These are phyloP conservation scores for Magallana nippona DNA, from an alignment of 2,888 invertebrate species.

Conservation along the genomic window DNA sequence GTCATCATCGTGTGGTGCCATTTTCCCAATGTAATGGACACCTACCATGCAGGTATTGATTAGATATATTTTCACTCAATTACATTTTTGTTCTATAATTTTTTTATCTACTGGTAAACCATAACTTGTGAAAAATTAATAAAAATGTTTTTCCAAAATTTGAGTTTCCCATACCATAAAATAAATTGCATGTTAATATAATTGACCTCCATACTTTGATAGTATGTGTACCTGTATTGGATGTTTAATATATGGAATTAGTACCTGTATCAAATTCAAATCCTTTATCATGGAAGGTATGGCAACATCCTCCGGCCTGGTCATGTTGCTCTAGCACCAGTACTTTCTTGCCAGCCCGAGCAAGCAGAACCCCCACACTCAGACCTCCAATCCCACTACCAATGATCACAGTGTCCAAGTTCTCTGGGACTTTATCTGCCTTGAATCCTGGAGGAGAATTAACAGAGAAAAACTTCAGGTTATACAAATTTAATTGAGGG, in stretches of 20 bases:
- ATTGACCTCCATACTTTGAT: no score
- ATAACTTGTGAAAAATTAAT: no score
- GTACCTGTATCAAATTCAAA: slow-evolving; percentile 80
- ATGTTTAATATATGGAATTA: no score
- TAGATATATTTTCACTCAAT: no score
- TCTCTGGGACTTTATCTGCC: slow-evolving; percentile 69
- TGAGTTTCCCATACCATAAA: no score
- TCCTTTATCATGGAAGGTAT: slow-evolving; percentile 79
- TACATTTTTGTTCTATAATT: no score
- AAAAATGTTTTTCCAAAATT: no score
- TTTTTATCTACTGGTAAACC: no score
- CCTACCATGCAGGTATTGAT: slow-evolving; percentile 53
- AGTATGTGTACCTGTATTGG: no score
- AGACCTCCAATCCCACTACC: slow-evolving; percentile 80
- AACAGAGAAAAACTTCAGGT: no score
- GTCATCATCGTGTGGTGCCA: slow-evolving; percentile 70
- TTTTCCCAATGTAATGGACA: slow-evolving; percentile 80
- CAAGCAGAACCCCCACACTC: slow-evolving; percentile 75
- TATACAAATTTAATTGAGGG: no score
- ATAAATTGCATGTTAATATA: no score
- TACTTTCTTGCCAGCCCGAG: slow-evolving; percentile 78
- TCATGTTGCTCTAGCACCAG: slow-evolving; percentile 80
- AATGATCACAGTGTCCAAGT: slow-evolving; percentile 79
- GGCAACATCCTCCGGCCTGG: slow-evolving; percentile 80
- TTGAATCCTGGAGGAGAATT: slow-evolving; percentile 70